Evolutionary conservation across 2,797 vertebrate species (phyloP), one percentile per base, ranked within the genome.

Genomic region (Tachyglossus aculeatus): DNA sequence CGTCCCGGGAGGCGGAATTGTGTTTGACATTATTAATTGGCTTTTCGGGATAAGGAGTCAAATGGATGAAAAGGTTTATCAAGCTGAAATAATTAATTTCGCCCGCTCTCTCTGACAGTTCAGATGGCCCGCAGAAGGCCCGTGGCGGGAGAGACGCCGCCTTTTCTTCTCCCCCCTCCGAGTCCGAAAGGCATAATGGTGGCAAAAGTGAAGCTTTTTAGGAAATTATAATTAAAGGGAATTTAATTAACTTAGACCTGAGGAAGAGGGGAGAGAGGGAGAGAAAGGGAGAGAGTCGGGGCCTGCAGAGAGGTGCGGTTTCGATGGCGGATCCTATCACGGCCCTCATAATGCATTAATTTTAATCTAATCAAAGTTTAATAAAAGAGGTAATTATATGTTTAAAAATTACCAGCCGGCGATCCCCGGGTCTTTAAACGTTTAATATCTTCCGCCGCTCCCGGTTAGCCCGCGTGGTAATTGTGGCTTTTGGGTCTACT

Each of bases 21-120:
- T 96, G 96, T 98, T 98, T 98, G 97, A 98, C 97, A 97, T 98
- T 96, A 96, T 98, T 98, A 98, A 98, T 98, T 98, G 96, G 96
- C 96, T 98, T 98, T 98, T 97, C 96, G 95, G 94, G 91, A 95
- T 95, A 94, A 95, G 93, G 94, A 99, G 96, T 98, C 97, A 96
- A 94, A 96, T 95, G 97, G 96, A 98, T 97, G 96, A 98, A 98
- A 98, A 98, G 96, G 96, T 98, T 99, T 98, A 98, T 99, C 97
- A 97, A 96, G 96, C 97, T 98, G 96, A 97, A 98, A 98, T 98
- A 98, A 98, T 98, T 97, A 96, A 97, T 98, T 98, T 97, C 95
- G 92, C 94, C 91, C 93, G 88, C 93, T 96, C 96, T 96, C 92
- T 95, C 96, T 98, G 97, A 98, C 98, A 98, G 96, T 96, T 96